Percentiles rank a stretch among this genome's conserved stretches.
These are phyloP conservation scores for Glyphotaelius pellucidus DNA, from an alignment of 2,888 invertebrate species.

Conservation along the genomic window DNA sequence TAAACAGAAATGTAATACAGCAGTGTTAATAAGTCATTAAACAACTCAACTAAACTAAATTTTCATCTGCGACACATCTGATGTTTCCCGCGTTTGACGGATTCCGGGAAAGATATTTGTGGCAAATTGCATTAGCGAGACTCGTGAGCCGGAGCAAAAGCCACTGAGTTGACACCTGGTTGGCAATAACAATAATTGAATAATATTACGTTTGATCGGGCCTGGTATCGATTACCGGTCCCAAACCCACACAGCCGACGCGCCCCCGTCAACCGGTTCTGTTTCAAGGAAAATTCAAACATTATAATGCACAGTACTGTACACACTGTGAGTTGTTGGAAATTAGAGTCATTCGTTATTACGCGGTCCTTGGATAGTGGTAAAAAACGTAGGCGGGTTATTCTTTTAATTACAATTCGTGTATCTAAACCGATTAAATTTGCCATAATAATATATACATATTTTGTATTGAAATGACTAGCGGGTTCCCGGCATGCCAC, in stretches of 20 bases:
- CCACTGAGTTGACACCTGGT: neutral
- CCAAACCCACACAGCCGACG: neutral
- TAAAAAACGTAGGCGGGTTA: neutral
- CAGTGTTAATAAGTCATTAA: neutral
- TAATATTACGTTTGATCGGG: conserved; percentile 2
- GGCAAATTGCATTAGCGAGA: neutral
- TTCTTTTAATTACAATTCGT: neutral
- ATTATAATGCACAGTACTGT: neutral
- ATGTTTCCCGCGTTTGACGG: neutral
- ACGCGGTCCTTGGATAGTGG: neutral
- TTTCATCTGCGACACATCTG: neutral
- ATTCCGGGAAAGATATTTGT: neutral
- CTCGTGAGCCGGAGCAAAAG: neutral
- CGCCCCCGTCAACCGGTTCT: neutral
- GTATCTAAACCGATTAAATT: neutral
- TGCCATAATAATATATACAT: neutral
- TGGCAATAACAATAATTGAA: neutral
- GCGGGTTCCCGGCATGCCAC: too few species aligned
- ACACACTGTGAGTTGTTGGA: neutral
- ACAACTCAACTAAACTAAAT: neutral
- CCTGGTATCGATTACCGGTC: conserved; percentile 1
- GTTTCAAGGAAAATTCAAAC: neutral
- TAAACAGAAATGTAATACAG: too few species aligned
- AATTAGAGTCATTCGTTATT: neutral
- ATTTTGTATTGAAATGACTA: neutral